phyloP scores from a whole-genome alignment of 2,888 invertebrate species.

The Chrysodeixis includens region DNA sequence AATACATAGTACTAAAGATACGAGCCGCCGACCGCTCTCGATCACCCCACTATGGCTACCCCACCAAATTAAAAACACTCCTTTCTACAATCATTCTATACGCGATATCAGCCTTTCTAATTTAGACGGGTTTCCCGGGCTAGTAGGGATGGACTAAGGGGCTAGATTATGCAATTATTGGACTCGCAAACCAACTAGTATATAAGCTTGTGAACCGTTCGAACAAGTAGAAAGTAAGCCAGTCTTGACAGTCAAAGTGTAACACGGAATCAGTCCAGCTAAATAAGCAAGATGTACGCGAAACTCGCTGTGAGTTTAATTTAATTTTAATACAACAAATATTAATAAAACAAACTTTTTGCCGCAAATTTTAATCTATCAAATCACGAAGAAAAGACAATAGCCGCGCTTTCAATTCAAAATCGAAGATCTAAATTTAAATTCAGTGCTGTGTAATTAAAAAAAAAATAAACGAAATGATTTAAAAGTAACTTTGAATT shows the following conservation, averaged over 20 bases:
- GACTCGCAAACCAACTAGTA: slow-evolving; percentile 73
- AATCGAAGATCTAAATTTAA: not conserved
- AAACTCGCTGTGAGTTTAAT: slow-evolving; percentile 83
- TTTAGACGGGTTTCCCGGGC: slow-evolving; percentile 73
- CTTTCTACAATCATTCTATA: slow-evolving; percentile 61
- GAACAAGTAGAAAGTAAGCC: slow-evolving; percentile 80
- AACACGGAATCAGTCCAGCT: slow-evolving; percentile 83
- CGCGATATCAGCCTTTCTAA: slow-evolving; percentile 72
- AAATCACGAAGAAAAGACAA: not conserved
- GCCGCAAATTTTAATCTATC: slow-evolving; percentile 11
- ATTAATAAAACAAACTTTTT: slow-evolving; percentile 6
- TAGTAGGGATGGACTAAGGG: slow-evolving; percentile 85
- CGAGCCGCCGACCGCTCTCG: slow-evolving; percentile 46
- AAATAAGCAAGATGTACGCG: slow-evolving; percentile 84
- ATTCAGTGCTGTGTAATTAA: not conserved
- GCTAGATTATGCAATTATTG: slow-evolving; percentile 82
- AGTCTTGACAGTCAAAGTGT: slow-evolving; percentile 77
- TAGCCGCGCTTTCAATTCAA: not conserved
- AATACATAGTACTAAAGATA: slow-evolving; percentile 52
- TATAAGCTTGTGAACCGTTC: slow-evolving; percentile 80
- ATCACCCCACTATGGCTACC: slow-evolving; percentile 75
- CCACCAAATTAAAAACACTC: slow-evolving; percentile 69
- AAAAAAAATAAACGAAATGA: not conserved
- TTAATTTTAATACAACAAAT: slow-evolving; percentile 2
- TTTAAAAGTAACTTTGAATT: too few relatives aligned